phyloP scores from a whole-genome alignment of 2,797 vertebrate genomes.

The Gallinago solitaria region DNA sequence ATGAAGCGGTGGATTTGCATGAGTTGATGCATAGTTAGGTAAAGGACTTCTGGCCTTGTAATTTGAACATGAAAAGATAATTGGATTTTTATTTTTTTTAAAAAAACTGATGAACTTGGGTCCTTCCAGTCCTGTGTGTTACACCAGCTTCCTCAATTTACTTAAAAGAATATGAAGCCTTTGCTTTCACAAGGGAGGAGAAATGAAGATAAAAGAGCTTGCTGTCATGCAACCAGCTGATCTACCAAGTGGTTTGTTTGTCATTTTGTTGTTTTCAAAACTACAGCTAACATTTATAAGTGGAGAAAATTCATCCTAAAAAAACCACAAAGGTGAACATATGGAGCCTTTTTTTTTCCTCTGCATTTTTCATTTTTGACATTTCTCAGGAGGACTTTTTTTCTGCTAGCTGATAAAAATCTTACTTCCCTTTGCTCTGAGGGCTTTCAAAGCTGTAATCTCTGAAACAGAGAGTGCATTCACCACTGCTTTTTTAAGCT shows the following conservation, averaged over 20 bases:
- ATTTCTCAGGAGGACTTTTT: not conserved
- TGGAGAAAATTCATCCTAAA: not conserved
- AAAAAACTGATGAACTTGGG: not conserved
- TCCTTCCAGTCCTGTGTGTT: not conserved
- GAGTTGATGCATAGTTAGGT: not conserved
- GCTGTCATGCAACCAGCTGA: not conserved
- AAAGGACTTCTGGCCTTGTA: not conserved
- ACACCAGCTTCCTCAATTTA: not conserved
- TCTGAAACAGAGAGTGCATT: not conserved
- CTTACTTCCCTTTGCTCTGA: not conserved
- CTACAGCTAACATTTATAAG: not conserved
- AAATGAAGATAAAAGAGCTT: not conserved
- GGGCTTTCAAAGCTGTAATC: not conserved
- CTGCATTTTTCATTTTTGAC: not conserved
- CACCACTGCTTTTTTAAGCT: not conserved
- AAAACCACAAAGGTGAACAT: not conserved
- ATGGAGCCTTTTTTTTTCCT: accelerated
- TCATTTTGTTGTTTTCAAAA: not conserved
- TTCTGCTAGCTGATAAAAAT: not conserved
- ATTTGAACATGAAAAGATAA: not conserved
- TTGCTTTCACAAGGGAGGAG: not conserved
- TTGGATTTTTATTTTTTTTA: not conserved
- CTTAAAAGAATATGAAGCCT: not conserved
- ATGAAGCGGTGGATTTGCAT: not conserved
- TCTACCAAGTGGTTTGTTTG: not conserved